Evolutionary conservation across 2,888 invertebrate species (phyloP), one percentile per base, ranked within the genome.

Genomic region (Conistra vaccinii): DNA sequence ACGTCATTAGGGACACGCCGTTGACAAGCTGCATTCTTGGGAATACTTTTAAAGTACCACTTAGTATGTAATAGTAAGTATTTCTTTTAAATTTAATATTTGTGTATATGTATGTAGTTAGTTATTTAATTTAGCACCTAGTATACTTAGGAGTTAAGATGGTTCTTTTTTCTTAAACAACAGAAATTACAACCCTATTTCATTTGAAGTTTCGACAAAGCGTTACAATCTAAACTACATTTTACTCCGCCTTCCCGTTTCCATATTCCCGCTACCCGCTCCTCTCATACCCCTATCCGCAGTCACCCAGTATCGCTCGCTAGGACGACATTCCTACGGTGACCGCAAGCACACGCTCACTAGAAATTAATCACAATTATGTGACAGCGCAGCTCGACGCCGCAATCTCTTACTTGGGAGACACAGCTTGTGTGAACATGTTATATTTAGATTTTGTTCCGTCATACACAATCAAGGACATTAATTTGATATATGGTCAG

Each of bases 361-460:
- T 89, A 90, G 90, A 92, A 93, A 95, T 95, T 96, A 95, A 96
- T 96, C 95, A 95, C 95, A 96, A 96, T 96, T 94, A 95, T 94
- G 93, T 93, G 95, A 96, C 96, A 95, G 92, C 90, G 78, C 85
- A 87, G 87, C 90, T 90, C 88, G 79, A 87, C 89, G 89, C 88
- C 84, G 90, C 90, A 87, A 86, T 85, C 89, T 88, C 88, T 88
- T 86, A 88, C 88, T 89, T 85, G 81, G 77, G 86, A 88, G 86
- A 86, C 90, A 89, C 81, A 87, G 85, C 88, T 88, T 87, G 88
- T 87, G 87, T 88, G 87, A 88, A 88, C 84, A 87, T 85, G 83
- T 79, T 87, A 83, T 69, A 85, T 75, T 87, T 82, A 85, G 73
- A 87, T 65, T 80, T 80, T 39, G 80, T 84, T 87, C 87, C 80